Evolutionary conservation across 1,140 invertebrate genomes (phyloP).

Genomic region (Heliconius eleuchia): DNA sequence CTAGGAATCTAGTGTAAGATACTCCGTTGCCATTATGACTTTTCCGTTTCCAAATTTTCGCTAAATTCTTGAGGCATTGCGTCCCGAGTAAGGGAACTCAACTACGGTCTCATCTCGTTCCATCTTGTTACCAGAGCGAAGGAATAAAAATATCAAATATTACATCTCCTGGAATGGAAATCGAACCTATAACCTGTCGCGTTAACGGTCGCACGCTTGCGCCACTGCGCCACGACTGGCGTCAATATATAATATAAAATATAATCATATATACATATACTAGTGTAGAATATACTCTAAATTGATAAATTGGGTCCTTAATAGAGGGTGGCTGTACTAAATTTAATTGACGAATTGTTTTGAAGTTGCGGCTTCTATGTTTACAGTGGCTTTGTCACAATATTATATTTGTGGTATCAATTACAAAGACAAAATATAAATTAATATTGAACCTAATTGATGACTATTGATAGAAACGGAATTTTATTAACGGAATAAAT

Average conservation of each 20-base stretch:
- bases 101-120: too few relatives aligned
- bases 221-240: too few relatives aligned
- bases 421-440: constrained; percentile 23
- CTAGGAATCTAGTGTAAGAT: too few relatives aligned
- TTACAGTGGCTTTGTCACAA: constrained; percentile 28
- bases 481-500: neutral
- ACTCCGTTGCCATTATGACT: too few relatives aligned
- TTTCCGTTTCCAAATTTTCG: too few relatives aligned
- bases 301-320: constrained; percentile 14
- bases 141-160: too few relatives aligned
- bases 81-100: too few relatives aligned
- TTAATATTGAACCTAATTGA: constrained; percentile 11
- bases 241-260: neutral
- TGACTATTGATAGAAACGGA: neutral
- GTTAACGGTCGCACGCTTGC: too few relatives aligned
- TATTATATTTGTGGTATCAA: constrained; percentile 27
- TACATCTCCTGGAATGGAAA: too few relatives aligned
- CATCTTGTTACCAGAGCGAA: too few relatives aligned
- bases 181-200: too few relatives aligned
- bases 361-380: constrained; percentile 27
- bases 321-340: constrained; percentile 11
- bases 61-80: too few relatives aligned
- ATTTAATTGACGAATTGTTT: constrained; percentile 34
- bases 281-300: neutral
- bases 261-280: neutral